Percentiles rank a stretch among this genome's conserved stretches.
phyloP scores from a whole-genome alignment of 2,797 vertebrate species.

The Sebastes steindachneri region DNA sequence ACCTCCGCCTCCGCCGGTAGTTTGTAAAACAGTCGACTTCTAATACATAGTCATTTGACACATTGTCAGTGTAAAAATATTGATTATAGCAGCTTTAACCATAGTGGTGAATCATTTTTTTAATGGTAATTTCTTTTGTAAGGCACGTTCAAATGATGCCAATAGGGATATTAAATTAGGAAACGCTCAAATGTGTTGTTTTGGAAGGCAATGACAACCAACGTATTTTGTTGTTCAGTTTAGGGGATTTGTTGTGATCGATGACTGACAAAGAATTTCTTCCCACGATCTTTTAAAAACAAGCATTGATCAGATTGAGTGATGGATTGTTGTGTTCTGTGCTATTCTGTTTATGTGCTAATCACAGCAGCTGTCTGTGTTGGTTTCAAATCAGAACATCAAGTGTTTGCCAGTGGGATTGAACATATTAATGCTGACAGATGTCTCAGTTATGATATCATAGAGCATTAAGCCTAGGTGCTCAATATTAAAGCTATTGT shows the following conservation, averaged over 20 bases:
- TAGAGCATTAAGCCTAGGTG: not conserved
- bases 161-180: not conserved
- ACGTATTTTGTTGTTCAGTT: slow-evolving; percentile 2
- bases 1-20: no score
- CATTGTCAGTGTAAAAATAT: not conserved
- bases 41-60: not conserved
- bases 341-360: slow-evolving; percentile 39
- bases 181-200: not conserved
- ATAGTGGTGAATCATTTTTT: not conserved
- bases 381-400: slow-evolving; percentile 52
- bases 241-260: slow-evolving; percentile 10
- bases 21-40: no score
- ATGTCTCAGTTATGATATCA: slow-evolving; percentile 44
- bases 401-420: slow-evolving; percentile 36
- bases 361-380: slow-evolving; percentile 49
- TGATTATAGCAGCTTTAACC: not conserved
- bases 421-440: slow-evolving; percentile 52
- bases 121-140: not conserved
- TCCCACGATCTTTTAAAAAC: slow-evolving; percentile 24
- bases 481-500: slow-evolving; percentile 1
- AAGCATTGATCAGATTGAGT: slow-evolving; percentile 41
- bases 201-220: not conserved
- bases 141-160: not conserved
- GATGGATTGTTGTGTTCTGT: slow-evolving; percentile 35
- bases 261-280: slow-evolving; percentile 15